A percentile compares a stretch with the other conserved stretches of the same genome.
These are phyloP conservation scores for Ladona fulva DNA, from an alignment of 1,140 invertebrate genomes.

Conservation along the genomic window DNA sequence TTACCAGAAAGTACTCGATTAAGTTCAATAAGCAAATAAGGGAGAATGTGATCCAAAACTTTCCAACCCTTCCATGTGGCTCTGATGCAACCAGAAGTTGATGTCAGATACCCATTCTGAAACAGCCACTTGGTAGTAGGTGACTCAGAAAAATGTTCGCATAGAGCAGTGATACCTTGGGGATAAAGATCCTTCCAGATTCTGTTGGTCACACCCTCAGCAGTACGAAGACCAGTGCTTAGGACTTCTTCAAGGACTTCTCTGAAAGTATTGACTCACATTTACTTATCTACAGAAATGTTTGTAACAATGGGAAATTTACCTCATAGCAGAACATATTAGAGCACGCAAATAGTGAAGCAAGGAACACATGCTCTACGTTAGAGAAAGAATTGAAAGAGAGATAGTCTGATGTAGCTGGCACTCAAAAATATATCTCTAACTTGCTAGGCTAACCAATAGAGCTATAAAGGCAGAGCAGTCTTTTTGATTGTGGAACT, in stretches of 20 bases:
- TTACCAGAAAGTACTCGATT: not conserved
- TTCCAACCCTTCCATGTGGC: not conserved
- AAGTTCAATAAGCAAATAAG: not conserved
- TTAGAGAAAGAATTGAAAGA: too few relatives aligned
- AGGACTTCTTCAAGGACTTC: not conserved
- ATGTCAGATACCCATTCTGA: not conserved
- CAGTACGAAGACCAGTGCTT: not conserved
- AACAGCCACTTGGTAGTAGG: not conserved
- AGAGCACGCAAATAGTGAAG: too few relatives aligned
- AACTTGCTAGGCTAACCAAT: too few relatives aligned
- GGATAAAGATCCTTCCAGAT: not conserved
- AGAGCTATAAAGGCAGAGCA: too few relatives aligned
- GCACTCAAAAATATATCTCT: too few relatives aligned
- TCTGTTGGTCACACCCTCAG: not conserved
- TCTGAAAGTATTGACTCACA: not conserved
- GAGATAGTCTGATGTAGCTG: too few relatives aligned
- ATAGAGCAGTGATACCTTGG: not conserved
- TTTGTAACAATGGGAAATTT: too few relatives aligned
- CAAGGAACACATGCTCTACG: too few relatives aligned
- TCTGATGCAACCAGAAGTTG: not conserved
- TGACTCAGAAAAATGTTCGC: not conserved
- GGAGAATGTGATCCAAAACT: slow-evolving; percentile 10
- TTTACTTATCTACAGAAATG: too few relatives aligned
- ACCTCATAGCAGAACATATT: too few relatives aligned
- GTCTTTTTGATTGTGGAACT: too few relatives aligned